Evolutionary conservation across 1,140 invertebrate species (phyloP).

Genomic region (Phthorimaea operculella): DNA sequence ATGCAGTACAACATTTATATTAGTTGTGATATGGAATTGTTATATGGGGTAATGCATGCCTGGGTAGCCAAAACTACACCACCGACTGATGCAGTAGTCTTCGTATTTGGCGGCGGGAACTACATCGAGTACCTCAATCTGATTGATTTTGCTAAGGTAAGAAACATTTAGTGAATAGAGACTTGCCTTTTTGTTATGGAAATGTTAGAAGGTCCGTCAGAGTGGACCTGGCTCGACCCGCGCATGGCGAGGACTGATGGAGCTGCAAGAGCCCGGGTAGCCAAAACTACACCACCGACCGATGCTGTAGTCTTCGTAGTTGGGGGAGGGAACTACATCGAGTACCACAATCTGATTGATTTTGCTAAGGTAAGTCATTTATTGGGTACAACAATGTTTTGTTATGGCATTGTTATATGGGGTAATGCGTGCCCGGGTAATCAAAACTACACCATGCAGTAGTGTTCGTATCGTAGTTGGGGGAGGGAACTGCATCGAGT

Average conservation of each 20-base stretch:
- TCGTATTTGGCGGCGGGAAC: conserved; percentile 97
- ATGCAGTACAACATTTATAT: too few species aligned
- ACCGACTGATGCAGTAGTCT: conserved; percentile 93
- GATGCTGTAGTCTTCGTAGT: conserved; percentile 97
- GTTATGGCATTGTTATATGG: too few species aligned
- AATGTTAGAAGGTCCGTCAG: too few species aligned
- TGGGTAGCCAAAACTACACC: conserved; percentile 59
- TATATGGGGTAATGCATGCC: conserved; percentile 28
- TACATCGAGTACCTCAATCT: conserved; percentile 98
- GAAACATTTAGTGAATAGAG: too few species aligned
- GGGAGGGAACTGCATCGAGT: conserved; percentile 99
- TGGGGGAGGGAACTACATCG: conserved; percentile 99
- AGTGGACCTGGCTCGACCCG: conserved; percentile 57
- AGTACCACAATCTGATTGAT: conserved; percentile 98
- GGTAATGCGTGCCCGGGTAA: conserved; percentile 3
- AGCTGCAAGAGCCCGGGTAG: conserved; percentile 24
- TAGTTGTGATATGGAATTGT: too few species aligned
- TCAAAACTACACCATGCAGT: too few species aligned
- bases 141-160: too few species aligned
- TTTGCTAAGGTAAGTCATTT: conserved; percentile 76
- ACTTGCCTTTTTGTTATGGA: too few species aligned
- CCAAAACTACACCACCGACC: conserved; percentile 73
- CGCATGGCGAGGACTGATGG: conserved; percentile 47
- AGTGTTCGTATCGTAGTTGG: conserved; percentile 96
- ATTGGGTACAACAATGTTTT: too few species aligned